These are phyloP conservation scores for Triplophysa bombifrons DNA, from an alignment of 2,797 vertebrate genomes.

Conservation along the genomic window DNA sequence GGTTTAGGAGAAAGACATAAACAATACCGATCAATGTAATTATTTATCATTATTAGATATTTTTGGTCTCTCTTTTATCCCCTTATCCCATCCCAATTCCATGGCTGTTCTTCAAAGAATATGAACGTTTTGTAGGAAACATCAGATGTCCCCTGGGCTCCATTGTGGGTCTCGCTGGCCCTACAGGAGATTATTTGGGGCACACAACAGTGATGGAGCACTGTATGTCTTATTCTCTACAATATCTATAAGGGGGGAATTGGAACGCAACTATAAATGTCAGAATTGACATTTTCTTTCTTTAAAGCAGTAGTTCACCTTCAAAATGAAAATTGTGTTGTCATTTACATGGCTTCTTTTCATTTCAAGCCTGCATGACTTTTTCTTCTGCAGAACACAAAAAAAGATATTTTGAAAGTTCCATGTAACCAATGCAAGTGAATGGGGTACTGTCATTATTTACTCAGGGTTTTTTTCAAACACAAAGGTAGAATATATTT, in stretches of 20 bases:
- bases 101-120: not conserved
- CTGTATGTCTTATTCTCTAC: not conserved
- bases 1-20: not conserved
- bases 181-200: not conserved
- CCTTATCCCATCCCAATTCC: not conserved
- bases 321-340: too few species aligned
- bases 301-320: not conserved
- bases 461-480: not conserved
- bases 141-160: not conserved
- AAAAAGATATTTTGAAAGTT: too few species aligned
- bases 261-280: not conserved
- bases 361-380: too few species aligned
- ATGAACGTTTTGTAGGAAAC: not conserved
- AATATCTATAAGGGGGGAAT: not conserved
- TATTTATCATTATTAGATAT: conserved; percentile 1
- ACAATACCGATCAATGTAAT: not conserved
- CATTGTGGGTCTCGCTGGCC: not conserved
- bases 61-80: not conserved
- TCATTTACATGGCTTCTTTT: too few species aligned
- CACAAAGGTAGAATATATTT: not conserved
- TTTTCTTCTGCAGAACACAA: too few species aligned
- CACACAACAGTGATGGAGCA: not conserved
- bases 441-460: not conserved
- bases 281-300: not conserved
- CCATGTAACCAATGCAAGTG: too few species aligned